phyloP scores from a whole-genome alignment of 1,140 invertebrate genomes.

The Piezodorus guildinii region DNA sequence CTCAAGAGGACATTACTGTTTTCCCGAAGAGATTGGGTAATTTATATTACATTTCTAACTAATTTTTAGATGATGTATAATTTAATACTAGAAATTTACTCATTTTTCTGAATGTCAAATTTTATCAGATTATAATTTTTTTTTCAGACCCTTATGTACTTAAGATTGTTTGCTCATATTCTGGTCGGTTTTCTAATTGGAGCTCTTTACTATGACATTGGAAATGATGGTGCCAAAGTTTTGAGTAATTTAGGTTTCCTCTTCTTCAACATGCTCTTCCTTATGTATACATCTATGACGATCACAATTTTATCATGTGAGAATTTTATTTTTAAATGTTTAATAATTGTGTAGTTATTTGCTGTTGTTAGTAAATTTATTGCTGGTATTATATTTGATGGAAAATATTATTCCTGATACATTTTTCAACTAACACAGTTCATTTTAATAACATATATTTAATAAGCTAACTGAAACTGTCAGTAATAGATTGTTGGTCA shows the following conservation, averaged over 20 bases:
- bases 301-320: conserved; percentile 94
- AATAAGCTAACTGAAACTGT: too few species aligned
- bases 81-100: too few species aligned
- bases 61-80: too few species aligned
- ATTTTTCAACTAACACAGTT: too few species aligned
- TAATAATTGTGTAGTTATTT: not conserved
- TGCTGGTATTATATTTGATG: too few species aligned
- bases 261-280: conserved; percentile 95
- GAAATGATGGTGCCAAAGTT: conserved; percentile 63
- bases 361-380: too few species aligned
- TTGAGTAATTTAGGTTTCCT: conserved; percentile 91
- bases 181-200: conserved; percentile 78
- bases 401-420: too few species aligned
- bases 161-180: conserved; percentile 84
- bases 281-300: conserved; percentile 97
- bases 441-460: too few species aligned
- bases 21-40: conserved; percentile 71
- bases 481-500: too few species aligned
- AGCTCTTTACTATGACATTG: conserved; percentile 25
- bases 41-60: conserved; percentile 11
- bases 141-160: conserved; percentile 79
- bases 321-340: conserved; percentile 31
- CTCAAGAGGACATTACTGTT: conserved; percentile 65
- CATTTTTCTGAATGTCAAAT: too few species aligned
- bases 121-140: too few species aligned